Conservation (phyloP, 2,113 vertebrate species). For the Trogon surrucura region DNA sequence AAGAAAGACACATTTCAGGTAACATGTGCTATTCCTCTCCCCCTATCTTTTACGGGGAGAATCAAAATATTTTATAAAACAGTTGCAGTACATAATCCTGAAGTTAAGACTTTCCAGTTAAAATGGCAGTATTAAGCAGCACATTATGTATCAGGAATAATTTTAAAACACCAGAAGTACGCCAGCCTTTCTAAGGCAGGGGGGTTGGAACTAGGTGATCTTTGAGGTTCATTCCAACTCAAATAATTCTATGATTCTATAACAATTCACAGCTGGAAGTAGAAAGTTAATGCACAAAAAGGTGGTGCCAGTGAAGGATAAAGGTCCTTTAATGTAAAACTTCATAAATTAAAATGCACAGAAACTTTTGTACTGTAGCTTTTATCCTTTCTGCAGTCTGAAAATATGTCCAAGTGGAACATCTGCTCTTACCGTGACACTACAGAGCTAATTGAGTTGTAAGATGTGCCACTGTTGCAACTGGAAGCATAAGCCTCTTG, state of each 20-base stretch:
- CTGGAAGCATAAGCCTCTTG: constrained; percentile 85
- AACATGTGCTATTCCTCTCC: constrained; percentile 42
- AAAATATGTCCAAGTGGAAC: constrained; percentile 24
- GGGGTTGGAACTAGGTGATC: too few species aligned
- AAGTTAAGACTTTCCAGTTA: constrained; percentile 64
- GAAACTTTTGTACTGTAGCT: not conserved
- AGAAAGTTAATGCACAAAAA: constrained; percentile 58
- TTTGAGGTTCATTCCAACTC: too few species aligned
- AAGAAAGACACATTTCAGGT: constrained; percentile 54
- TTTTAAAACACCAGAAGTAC: constrained; percentile 46
- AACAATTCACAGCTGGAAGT: constrained; percentile 54
- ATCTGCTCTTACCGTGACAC: constrained; percentile 87
- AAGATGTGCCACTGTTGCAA: constrained; percentile 94
- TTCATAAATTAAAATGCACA: not conserved
- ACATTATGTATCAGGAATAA: constrained; percentile 47
- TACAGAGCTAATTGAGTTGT: constrained; percentile 98
- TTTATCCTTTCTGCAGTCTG: constrained; percentile 14
- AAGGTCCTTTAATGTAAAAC: constrained; percentile 18
- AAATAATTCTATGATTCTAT: not conserved
- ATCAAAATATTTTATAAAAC: constrained; percentile 45
- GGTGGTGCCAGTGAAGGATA: constrained; percentile 9
- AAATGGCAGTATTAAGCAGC: constrained; percentile 74
- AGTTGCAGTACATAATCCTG: constrained; percentile 29
- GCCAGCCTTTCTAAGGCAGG: constrained; percentile 19
- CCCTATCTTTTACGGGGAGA: constrained; percentile 9